Evolutionary conservation across 2,113 vertebrate species (phyloP).

Genomic region (Pelmatolapia mariae): DNA sequence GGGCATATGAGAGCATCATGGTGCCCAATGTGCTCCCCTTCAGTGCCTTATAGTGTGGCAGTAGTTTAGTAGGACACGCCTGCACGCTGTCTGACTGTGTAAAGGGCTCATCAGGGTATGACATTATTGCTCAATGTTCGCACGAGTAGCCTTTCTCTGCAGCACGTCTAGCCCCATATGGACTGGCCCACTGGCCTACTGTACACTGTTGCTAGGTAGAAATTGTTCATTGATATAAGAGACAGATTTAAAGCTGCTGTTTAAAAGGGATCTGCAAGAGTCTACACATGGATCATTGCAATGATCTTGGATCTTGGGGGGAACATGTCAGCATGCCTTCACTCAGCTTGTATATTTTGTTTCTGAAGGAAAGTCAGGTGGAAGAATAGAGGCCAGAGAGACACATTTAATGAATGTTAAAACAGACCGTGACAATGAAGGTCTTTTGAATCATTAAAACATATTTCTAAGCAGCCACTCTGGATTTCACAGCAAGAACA

Average conservation of each 20-base stretch:
- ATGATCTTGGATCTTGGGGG: background rate
- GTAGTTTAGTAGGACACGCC: slow-evolving; percentile 40
- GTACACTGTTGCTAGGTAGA: slow-evolving; percentile 55
- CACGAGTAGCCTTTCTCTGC: slow-evolving; percentile 53
- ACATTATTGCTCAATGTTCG: slow-evolving; percentile 56
- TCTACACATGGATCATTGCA: background rate
- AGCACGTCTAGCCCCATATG: slow-evolving; percentile 46
- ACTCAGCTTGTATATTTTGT: background rate
- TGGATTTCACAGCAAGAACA: slow-evolving; percentile 30
- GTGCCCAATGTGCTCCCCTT: slow-evolving; percentile 4
- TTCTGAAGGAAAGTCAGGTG: background rate
- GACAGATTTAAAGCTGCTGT: background rate
- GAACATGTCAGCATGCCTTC: background rate
- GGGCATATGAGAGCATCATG: background rate
- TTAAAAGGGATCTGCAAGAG: background rate
- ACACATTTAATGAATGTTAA: background rate
- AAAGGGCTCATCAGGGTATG: slow-evolving; percentile 40
- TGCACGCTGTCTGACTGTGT: slow-evolving; percentile 29
- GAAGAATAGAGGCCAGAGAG: slow-evolving; percentile 19
- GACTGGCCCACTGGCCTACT: slow-evolving; percentile 46
- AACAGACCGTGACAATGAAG: background rate
- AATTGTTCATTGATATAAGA: background rate
- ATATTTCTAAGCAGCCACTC: slow-evolving; percentile 14
- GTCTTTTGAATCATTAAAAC: slow-evolving; percentile 28
- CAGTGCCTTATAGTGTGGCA: background rate